These are phyloP conservation scores for Ceryle rudis DNA, from an alignment of 2,797 vertebrate species.

Conservation along the genomic window DNA sequence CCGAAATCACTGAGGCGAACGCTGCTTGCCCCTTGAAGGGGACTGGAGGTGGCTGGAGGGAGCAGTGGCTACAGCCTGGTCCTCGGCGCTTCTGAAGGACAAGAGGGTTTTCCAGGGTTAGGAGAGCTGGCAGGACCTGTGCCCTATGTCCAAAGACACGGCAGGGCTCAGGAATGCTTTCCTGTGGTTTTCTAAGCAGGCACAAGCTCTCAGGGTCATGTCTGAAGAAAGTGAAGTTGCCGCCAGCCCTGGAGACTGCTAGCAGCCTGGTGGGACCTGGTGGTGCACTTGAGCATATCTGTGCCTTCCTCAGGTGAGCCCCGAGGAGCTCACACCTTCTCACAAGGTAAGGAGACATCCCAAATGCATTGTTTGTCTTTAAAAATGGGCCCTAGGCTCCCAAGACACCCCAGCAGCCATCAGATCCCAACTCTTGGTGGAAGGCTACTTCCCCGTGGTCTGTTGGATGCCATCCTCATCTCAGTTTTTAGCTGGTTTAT, in stretches of 20 bases:
- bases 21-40: not conserved
- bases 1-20: not conserved
- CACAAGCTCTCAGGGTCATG: not conserved
- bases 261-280: not conserved
- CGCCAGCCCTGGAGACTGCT: not conserved
- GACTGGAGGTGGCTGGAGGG: not conserved
- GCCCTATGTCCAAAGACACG: fast-evolving
- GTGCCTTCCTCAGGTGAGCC: not conserved
- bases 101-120: not conserved
- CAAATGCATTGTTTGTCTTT: not conserved
- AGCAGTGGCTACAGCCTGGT: not conserved
- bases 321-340: not conserved
- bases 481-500: not conserved
- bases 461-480: not conserved
- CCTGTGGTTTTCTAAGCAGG: not conserved
- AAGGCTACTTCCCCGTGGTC: not conserved
- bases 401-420: not conserved
- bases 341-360: not conserved
- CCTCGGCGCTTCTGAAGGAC: not conserved
- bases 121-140: not conserved
- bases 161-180: not conserved
- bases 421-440: not conserved
- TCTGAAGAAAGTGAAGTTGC: not conserved
- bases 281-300: fast-evolving
- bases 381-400: not conserved